phyloP scores from a whole-genome alignment of 2,888 invertebrate genomes.

The Drosophila nigritarsus region DNA sequence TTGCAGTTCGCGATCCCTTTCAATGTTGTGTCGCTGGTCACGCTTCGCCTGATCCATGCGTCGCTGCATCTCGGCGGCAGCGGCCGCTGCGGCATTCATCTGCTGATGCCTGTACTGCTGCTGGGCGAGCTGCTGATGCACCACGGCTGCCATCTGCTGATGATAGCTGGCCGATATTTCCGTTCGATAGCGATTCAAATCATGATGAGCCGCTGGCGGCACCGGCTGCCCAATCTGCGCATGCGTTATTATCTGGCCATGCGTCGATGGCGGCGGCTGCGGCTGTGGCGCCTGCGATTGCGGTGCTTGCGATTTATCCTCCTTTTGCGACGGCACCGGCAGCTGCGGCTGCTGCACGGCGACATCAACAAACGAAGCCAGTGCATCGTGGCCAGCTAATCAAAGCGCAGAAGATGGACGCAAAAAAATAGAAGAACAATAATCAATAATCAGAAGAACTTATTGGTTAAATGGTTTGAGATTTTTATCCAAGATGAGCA shows the following conservation, averaged over 20 bases:
- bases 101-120: conserved; percentile 81
- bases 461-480: not conserved
- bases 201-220: conserved; percentile 82
- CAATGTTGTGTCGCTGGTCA: conserved; percentile 73
- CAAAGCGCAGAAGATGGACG: rapidly evolving
- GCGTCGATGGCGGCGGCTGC: conserved; percentile 45
- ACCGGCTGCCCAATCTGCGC: conserved; percentile 47
- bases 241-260: conserved; percentile 37
- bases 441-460: not conserved
- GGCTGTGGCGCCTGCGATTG: conserved; percentile 50
- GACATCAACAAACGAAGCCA: conserved; percentile 94
- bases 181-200: conserved; percentile 84
- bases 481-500: not conserved
- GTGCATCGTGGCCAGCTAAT: conserved; percentile 91
- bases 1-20: conserved; percentile 82
- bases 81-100: conserved; percentile 69
- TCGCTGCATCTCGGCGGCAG: conserved; percentile 75
- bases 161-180: conserved; percentile 85
- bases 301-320: conserved; percentile 80
- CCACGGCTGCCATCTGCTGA: conserved; percentile 73
- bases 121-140: conserved; percentile 76
- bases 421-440: not conserved
- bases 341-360: conserved; percentile 96
- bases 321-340: conserved; percentile 91
- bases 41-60: conserved; percentile 77